Base-by-base conservation (phyloP, 2,888 invertebrate genomes). In the Cheilosia impressa region DNA sequence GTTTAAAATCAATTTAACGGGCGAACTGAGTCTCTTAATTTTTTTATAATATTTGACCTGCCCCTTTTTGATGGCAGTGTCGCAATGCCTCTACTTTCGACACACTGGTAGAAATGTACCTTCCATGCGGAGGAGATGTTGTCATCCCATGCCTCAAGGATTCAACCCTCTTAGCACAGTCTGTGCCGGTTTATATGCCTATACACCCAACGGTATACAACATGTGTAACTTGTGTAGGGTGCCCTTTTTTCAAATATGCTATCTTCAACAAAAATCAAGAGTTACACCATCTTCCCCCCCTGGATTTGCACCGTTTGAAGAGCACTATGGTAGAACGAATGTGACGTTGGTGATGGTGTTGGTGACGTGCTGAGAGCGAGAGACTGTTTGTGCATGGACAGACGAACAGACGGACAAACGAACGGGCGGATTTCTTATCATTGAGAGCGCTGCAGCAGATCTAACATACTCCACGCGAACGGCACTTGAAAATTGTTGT, bases 251-350 rank as follows among this genome's bases (percentile, higher is more conserved):
- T 76, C 72, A 85, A 85, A 81, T 81, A 77, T 85, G 81, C 85
- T 85, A 85, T 85, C 85, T 85, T 77, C 77, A 85, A 81, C 85
- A 85, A 81, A 85, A 85, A 85, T 85, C 85, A 85, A 85, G 85
- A 85, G 81, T 81, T 69, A 31, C 72, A 68, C 52, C 84, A 31
- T 19, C 66, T 66, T 41, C 43, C 38, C 63, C 22, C 71, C 55
- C 50, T 52, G 57, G 15, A 34, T 47, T n/a, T 52, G 22, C 27
- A 38, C 24, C 76, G 52, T 55, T 52, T 85, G 66, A 76, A 81
- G 85, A 77, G 72, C 85, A 81, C 76, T 77, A 80, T 80, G 47
- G 66, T 38, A 60, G 62, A 81, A 81, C 66, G 81, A 81, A 77
- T 81, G 85, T 81, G 85, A 81, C 76, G 81, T 72, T 72, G 72